Conservation (phyloP, 2,113 vertebrate species). For the Phaethornis superciliosus region DNA sequence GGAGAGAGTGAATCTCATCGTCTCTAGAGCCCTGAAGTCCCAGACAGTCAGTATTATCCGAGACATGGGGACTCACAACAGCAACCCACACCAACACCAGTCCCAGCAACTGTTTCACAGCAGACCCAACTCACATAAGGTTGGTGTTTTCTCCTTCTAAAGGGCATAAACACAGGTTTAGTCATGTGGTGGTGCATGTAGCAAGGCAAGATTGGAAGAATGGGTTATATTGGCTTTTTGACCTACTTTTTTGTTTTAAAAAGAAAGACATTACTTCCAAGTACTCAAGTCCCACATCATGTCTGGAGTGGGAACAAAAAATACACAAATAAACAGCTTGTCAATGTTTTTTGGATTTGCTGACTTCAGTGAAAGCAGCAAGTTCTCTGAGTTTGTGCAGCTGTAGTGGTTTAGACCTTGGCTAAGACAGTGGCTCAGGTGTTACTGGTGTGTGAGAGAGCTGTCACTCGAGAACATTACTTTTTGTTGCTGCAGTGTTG, state of each 20-base stretch:
- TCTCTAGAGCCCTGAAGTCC: conserved; percentile 86
- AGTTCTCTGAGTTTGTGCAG: neutral
- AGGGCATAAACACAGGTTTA: neutral
- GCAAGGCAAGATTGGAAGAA: neutral
- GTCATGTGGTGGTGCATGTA: neutral
- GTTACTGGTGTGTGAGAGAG: neutral
- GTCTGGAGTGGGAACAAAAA: neutral
- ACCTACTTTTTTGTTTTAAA: neutral
- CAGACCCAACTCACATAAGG: conserved; percentile 83
- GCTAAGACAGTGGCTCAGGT: neutral
- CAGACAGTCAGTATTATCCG: conserved; percentile 82
- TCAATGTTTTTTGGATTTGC: neutral
- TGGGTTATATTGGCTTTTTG: neutral
- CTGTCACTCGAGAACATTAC: neutral
- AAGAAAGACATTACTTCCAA: neutral
- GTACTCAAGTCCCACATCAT: neutral
- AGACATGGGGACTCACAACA: conserved; percentile 85
- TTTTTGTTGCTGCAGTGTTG: neutral
- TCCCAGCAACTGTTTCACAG: conserved; percentile 70
- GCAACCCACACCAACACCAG: conserved; percentile 85
- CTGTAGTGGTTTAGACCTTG: neutral
- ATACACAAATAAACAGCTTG: neutral
- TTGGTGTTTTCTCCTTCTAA: conserved; percentile 55
- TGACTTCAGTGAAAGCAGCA: neutral
- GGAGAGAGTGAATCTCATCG: conserved; percentile 90